phyloP scores from a whole-genome alignment of 2,888 invertebrate species.

The Caenorhabditis afra region DNA sequence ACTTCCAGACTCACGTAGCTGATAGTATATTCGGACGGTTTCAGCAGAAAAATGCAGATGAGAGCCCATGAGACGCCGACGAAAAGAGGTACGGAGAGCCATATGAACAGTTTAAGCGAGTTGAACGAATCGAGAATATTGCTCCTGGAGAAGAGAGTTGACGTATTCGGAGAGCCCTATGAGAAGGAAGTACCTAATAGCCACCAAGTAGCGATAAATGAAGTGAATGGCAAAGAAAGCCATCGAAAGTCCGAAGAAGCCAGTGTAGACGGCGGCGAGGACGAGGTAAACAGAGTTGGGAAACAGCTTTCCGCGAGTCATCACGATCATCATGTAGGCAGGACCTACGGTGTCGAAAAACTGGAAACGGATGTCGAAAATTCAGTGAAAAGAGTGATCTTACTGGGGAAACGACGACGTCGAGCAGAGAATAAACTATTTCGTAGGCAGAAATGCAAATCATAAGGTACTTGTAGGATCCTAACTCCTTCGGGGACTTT shows the following conservation, averaged over 20 bases:
- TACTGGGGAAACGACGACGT: conserved; percentile 16
- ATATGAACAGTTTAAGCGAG: too few species aligned
- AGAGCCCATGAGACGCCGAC: too few species aligned
- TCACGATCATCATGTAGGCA: neutral
- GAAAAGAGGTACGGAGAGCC: too few species aligned
- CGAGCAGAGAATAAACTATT: conserved; percentile 26
- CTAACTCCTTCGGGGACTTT: conserved; percentile 20
- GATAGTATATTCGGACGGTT: neutral
- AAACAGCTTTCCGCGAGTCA: neutral
- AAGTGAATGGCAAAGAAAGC: conserved; percentile 22
- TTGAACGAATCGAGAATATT: neutral
- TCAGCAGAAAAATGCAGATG: neutral
- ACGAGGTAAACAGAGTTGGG: neutral
- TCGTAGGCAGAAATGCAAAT: conserved; percentile 38
- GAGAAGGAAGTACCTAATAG: neutral
- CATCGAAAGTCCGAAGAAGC: conserved; percentile 10
- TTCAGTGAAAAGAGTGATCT: neutral
- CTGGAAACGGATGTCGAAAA: neutral
- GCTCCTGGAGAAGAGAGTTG: conserved; percentile 6
- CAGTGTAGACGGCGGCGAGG: neutral
- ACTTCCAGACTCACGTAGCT: neutral
- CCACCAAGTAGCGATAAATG: conserved; percentile 17
- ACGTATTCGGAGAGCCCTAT: too few species aligned
- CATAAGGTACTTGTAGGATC: conserved; percentile 37
- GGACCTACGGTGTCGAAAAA: neutral